Base-by-base conservation (phyloP, 2,888 invertebrate species). In the Caenorhabditis doughertyi region DNA sequence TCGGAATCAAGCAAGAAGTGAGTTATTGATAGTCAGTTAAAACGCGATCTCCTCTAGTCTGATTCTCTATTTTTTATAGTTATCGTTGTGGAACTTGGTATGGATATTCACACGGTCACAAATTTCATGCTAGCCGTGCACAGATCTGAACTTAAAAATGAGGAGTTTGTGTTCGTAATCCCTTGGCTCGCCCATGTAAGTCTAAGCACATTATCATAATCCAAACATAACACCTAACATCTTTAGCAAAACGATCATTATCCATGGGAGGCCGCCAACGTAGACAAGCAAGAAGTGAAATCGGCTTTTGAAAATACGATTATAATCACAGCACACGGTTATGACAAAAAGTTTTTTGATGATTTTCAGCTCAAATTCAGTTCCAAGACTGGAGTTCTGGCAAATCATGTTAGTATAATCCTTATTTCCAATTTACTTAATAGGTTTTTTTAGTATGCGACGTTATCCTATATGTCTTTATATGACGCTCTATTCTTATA, bases 271-370 rank as follows among this genome's bases (percentile, higher is more conserved):
- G 87, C 90, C 3, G 82, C 85, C 7, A 90, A 89, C 70, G 84
- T 91, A 29, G 91, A 91, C 65, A 91, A 90, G 60, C 85, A 87
- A 42, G 90, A 90, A 81, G 90, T 90, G 53, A 87, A 89, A 44
- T 65, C 77, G 4, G 90, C 91, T 23, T 91, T 86, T 73, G 91
- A 91, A 67, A 85, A 89, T 53, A 83, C 88, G 1, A 89, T 91
- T 35, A 87, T 91, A n/a, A 90, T 91, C 80, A 91, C 91, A 1
- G 91, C 91, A 5, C 91, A 91, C 62, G 91, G 91, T 3, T 91
- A 91, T 81, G 91, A 91, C 68, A 88, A 89, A 53, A 90, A 89
- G 77, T 91, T 91, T 79, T 89, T 90, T 68, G 90, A 91, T 42
- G 89, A 89, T 21, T 91, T 91, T 76, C 87, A 90, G 42, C 74